phyloP scores from a whole-genome alignment of 64 coral and sea anemone genomes.

The Stichodactyla mertensii region DNA sequence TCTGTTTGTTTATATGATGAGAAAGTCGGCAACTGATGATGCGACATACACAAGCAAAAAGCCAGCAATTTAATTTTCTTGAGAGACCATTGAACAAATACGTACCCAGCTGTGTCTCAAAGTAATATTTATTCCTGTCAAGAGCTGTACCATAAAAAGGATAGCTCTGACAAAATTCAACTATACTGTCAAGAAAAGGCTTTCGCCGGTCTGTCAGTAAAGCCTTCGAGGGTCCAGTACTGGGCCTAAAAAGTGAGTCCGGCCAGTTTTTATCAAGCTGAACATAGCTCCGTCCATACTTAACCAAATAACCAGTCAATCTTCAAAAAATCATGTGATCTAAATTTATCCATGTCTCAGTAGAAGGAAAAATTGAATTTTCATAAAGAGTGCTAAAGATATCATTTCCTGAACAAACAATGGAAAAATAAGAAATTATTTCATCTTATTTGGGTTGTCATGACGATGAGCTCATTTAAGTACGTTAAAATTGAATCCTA shows the following conservation, averaged over 20 bases:
- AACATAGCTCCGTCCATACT: neutral
- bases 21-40: neutral
- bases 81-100: neutral
- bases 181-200: neutral
- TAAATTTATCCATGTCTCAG: neutral
- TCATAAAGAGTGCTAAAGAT: neutral
- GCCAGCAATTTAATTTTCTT: neutral
- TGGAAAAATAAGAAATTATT: neutral
- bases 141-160: neutral
- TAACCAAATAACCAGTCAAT: neutral
- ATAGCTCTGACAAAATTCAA: neutral
- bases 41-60: neutral
- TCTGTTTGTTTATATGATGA: neutral
- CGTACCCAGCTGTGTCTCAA: neutral
- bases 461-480: neutral
- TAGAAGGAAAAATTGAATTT: neutral
- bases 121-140: neutral
- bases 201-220: neutral
- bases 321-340: neutral
- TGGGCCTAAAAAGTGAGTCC: neutral
- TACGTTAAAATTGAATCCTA: neutral
- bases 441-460: slow-evolving; percentile 9
- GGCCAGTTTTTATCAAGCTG: neutral
- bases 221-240: neutral
- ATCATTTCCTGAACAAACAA: neutral